Percentiles rank a stretch among this genome's conserved stretches.
These are phyloP conservation scores for Julus scandinavius DNA, from an alignment of 2,888 invertebrate genomes.

Conservation along the genomic window DNA sequence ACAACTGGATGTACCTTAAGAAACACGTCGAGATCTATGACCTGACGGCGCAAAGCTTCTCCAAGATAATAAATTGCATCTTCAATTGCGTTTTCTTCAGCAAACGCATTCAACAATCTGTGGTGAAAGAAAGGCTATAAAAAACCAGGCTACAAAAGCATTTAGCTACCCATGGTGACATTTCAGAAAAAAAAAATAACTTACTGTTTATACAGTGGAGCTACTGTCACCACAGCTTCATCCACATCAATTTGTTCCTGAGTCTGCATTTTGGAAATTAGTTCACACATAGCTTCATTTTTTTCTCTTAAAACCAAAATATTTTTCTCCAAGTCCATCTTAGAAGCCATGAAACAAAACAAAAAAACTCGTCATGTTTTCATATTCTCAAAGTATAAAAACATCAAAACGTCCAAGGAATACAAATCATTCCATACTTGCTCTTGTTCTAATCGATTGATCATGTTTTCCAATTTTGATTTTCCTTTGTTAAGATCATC, in stretches of 20 bases:
- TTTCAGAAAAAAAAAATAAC: conserved; percentile 62
- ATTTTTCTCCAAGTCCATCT: conserved; percentile 85
- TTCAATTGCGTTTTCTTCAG: conserved; percentile 97
- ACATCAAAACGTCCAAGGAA: not conserved
- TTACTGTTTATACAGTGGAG: conserved; percentile 94
- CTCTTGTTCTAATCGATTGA: conserved; percentile 73
- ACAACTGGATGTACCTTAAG: conserved; percentile 73
- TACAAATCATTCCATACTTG: conserved; percentile 61
- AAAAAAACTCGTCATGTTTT: not conserved
- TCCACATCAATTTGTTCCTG: conserved; percentile 90
- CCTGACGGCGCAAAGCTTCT: conserved; percentile 89
- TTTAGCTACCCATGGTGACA: not conserved
- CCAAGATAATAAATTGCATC: conserved; percentile 99
- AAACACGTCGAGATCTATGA: conserved; percentile 95
- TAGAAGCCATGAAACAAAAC: conserved; percentile 58
- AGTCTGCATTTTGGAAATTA: conserved; percentile 77
- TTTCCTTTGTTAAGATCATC: conserved; percentile 88
- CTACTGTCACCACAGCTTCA: conserved; percentile 95
- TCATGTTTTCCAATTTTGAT: conserved; percentile 80
- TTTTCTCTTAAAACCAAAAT: conserved; percentile 85
- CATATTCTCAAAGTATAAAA: not conserved
- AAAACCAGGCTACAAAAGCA: not conserved
- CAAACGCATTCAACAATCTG: conserved; percentile 90
- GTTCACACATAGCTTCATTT: conserved; percentile 84
- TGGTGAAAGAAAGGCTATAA: conserved; percentile 61